A percentile compares a stretch with the other conserved stretches of the same genome.
These are phyloP conservation scores for Saccostrea cuccullata DNA, from an alignment of 1,140 invertebrate species.

Conservation along the genomic window DNA sequence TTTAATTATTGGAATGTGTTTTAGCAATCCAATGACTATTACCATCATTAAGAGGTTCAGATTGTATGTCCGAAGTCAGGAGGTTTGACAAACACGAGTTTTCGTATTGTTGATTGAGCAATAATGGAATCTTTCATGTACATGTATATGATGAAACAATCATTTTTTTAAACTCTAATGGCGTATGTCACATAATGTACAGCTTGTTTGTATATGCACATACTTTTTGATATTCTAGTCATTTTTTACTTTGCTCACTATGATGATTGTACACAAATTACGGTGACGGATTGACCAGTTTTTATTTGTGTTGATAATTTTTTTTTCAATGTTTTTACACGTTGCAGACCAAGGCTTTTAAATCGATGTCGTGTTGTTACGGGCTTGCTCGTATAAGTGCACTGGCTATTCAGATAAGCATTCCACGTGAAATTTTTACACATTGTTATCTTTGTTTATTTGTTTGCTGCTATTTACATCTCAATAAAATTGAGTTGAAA, in stretches of 20 bases:
- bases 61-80: slow-evolving; percentile 12
- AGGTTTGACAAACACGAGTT: neutral
- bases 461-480: slow-evolving; percentile 34
- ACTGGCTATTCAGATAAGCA: neutral
- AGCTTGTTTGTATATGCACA: neutral
- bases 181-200: neutral
- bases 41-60: neutral
- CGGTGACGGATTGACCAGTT: neutral
- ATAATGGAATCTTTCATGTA: neutral
- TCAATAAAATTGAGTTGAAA: slow-evolving; percentile 36
- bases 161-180: neutral
- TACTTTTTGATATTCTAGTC: slow-evolving; percentile 2
- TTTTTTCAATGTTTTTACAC: neutral
- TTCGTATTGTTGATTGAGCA: neutral
- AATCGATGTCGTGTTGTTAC: neutral
- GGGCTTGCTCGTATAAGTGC: neutral
- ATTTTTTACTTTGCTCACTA: neutral
- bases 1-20: slow-evolving; percentile 4
- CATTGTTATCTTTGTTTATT: slow-evolving; percentile 11
- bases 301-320: neutral
- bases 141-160: neutral
- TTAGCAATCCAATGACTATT: neutral
- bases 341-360: neutral
- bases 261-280: neutral
- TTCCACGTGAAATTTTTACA: slow-evolving; percentile 30